A percentile compares a stretch with the other conserved stretches of the same genome.
phyloP scores from a whole-genome alignment of 2,113 vertebrate species.

The Theropithecus gelada region DNA sequence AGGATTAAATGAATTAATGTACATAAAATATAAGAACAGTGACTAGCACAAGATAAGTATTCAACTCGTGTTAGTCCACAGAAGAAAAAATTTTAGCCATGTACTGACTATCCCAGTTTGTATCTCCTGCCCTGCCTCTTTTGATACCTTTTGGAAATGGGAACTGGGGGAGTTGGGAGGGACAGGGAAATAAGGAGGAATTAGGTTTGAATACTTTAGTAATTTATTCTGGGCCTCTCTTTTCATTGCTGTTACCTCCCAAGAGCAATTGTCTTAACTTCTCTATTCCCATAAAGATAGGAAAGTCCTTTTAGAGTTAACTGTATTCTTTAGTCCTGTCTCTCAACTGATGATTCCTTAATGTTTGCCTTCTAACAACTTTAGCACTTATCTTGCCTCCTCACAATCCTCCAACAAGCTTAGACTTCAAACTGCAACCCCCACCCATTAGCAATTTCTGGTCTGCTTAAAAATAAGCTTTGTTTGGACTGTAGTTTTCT shows the following conservation, averaged over 20 bases:
- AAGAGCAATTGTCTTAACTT: background rate
- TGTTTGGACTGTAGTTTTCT: background rate
- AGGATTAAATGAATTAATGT: background rate
- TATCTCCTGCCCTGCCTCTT: background rate
- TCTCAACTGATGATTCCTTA: background rate
- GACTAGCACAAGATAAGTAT: background rate
- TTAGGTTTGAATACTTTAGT: background rate
- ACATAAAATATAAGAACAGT: background rate
- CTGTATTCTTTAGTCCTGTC: background rate
- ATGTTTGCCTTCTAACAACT: background rate
- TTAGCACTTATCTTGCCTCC: background rate
- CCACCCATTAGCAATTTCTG: background rate
- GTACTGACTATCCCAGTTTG: background rate
- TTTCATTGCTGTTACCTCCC: background rate
- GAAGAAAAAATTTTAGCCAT: background rate
- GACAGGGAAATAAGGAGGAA: background rate
- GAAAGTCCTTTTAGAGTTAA: background rate
- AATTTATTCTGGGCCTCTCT: background rate
- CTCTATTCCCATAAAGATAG: background rate
- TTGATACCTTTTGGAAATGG: background rate
- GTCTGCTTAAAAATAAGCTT: background rate
- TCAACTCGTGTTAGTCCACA: background rate
- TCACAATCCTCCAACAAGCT: background rate
- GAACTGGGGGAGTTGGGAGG: background rate
- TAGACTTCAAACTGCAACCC: background rate